These are phyloP conservation scores for Rachycentron canadum DNA, from an alignment of 2,797 vertebrate genomes.

Conservation along the genomic window DNA sequence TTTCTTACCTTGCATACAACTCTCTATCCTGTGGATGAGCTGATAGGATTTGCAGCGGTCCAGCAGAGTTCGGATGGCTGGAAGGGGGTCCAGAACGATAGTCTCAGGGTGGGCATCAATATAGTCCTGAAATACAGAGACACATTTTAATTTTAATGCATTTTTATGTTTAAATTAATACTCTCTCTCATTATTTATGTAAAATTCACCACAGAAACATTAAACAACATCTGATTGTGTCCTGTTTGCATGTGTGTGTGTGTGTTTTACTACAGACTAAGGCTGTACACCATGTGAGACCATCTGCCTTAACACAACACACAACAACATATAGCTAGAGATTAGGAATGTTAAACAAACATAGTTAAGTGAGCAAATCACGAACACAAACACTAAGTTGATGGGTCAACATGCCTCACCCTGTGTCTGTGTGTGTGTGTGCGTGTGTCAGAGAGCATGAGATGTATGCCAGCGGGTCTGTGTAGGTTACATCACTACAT, in stretches of 20 bases:
- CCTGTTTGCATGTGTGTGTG: not conserved
- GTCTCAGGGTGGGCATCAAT: slow-evolving; percentile 97
- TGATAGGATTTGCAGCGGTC: slow-evolving; percentile 98
- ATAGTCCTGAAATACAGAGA: slow-evolving; percentile 89
- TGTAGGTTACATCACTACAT: slow-evolving; percentile 72
- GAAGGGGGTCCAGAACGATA: slow-evolving; percentile 95
- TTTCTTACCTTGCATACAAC: slow-evolving; percentile 92
- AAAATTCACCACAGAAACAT: too few species aligned
- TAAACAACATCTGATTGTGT: too few species aligned
- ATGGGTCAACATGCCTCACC: slow-evolving; percentile 32
- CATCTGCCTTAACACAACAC: slow-evolving; percentile 1
- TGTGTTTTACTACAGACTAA: too few species aligned
- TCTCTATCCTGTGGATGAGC: slow-evolving; percentile 95
- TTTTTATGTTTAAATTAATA: too few species aligned
- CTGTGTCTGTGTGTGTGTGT: not conserved
- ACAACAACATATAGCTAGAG: slow-evolving; percentile 16
- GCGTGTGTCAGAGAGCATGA: slow-evolving; percentile 17
- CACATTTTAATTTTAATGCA: too few species aligned
- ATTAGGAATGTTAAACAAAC: slow-evolving; percentile 47
- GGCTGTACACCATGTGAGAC: not conserved
- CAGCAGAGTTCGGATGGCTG: slow-evolving; percentile 95
- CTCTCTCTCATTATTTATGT: too few species aligned
- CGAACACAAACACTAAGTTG: slow-evolving; percentile 36
- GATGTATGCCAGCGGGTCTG: slow-evolving; percentile 61
- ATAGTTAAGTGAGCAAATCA: slow-evolving; percentile 21